A percentile compares a stretch with the other conserved stretches of the same genome.
Evolutionary conservation across 2,888 invertebrate genomes (phyloP).

Genomic region (Gerosis bhagava): DNA sequence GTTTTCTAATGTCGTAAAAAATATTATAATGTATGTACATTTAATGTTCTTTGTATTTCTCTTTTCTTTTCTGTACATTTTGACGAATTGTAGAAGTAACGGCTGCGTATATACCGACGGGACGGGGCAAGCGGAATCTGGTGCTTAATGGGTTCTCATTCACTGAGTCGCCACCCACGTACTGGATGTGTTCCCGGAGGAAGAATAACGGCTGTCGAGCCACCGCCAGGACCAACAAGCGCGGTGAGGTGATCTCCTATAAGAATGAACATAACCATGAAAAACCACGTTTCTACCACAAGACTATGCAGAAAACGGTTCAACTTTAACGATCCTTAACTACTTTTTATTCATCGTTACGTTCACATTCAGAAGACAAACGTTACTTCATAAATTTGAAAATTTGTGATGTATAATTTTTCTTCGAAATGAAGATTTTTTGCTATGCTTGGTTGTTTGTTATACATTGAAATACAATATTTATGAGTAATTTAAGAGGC

Average conservation of each 20-base stretch:
- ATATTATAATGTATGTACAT: too few relatives aligned
- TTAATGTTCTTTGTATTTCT: too few relatives aligned
- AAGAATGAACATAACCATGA: slow-evolving; percentile 57
- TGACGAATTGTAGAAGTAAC: slow-evolving; percentile 44
- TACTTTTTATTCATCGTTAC: too few relatives aligned
- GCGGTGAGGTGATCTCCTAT: slow-evolving; percentile 50
- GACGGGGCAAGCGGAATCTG: slow-evolving; percentile 52
- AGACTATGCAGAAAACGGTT: slow-evolving; percentile 53
- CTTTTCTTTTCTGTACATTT: too few relatives aligned
- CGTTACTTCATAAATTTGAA: too few relatives aligned
- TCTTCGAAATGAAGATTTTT: too few relatives aligned
- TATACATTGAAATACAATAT: too few relatives aligned
- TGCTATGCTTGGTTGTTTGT: too few relatives aligned
- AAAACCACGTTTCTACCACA: slow-evolving; percentile 56
- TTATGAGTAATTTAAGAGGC: too few relatives aligned
- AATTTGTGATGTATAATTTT: too few relatives aligned
- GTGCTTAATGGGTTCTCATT: slow-evolving; percentile 62
- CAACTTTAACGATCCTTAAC: slow-evolving; percentile 22
- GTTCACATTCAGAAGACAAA: too few relatives aligned
- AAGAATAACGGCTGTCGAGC: slow-evolving; percentile 44
- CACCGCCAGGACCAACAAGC: slow-evolving; percentile 57
- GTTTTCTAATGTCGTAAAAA: too few relatives aligned
- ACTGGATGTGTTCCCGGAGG: slow-evolving; percentile 57
- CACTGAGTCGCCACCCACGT: slow-evolving; percentile 41
- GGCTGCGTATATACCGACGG: slow-evolving; percentile 62